Base-by-base conservation (phyloP, 2,888 invertebrate species). In the Seira sanloemensis region DNA sequence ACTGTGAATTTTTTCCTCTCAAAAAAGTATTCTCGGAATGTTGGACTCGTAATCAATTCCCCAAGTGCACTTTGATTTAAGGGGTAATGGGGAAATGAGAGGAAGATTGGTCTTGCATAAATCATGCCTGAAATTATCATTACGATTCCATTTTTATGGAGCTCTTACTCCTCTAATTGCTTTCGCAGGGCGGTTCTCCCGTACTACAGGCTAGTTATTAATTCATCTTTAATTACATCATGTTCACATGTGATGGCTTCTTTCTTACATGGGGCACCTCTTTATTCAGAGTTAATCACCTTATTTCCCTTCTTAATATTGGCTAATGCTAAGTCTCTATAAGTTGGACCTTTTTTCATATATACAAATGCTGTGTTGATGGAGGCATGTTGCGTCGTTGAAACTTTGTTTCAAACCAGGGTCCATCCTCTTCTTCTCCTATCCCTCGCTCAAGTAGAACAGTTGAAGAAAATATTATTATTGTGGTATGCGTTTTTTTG, bases 111-210 rank as follows among this genome's bases (percentile, higher is more conserved):
- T 73, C 83, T 79, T 84, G 84, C 84, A 84, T 84, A 84, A 84
- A 84, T 84, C 78, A 84, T 79, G 76, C 78, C 76, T 79, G 75
- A 79, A 84, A 84, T 84, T 79, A 84, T 78, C 84, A 84, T 84
- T 71, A 79, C 79, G 79, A 79, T 84, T 79, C 78, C 79, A 84
- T 78, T 75, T 84, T 84, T 84, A 79, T 84, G 84, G 84, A n/a
- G 71, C 79, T 79, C 78, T 79, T 79, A 84, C 78, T 75, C 76
- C 67, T 84, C 84, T 79, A 84, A 84, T 79, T 78, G 75, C 84
- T 79, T 84, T 84, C 71, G 66, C 84, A 84, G 84, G 84, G 84
- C 84, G 84, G 78, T 84, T 66, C 84, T 76, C 69, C 46, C 78
- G 54, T 76, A 54, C 76, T 65, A 78, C 71, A 69, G 75, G 79